A percentile compares a stretch with the other conserved stretches of the same genome.
phyloP scores from a whole-genome alignment of 2,888 invertebrate species.

The Melolontha melolontha region DNA sequence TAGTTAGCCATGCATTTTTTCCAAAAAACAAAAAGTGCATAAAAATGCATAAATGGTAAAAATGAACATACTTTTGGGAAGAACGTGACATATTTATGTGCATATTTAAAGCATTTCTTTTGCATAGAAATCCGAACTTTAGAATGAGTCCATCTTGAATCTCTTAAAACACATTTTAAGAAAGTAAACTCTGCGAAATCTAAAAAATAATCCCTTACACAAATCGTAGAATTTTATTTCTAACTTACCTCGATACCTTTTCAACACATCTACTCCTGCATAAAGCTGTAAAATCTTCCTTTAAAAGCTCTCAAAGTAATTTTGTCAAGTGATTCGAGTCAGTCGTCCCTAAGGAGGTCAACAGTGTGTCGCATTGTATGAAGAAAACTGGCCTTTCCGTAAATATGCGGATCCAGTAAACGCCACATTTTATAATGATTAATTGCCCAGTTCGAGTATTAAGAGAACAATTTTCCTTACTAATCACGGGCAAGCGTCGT shows the following conservation, averaged over 20 bases:
- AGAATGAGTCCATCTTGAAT: no score
- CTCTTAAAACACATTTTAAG: no score
- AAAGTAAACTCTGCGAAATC: no score
- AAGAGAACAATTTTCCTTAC: conserved; percentile 46
- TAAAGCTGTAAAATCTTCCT: conserved; percentile 27
- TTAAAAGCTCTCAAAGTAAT: conserved; percentile 11
- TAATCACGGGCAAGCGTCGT: conserved; percentile 47
- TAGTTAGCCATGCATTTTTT: no score
- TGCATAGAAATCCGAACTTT: no score
- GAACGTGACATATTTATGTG: no score
- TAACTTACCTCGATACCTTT: conserved; percentile 16
- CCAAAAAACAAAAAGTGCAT: no score
- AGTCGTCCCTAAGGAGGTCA: conserved; percentile 11
- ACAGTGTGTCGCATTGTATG: conserved; percentile 17
- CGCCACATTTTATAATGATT: conserved; percentile 36
- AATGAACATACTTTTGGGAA: no score
- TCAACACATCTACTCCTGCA: background rate
- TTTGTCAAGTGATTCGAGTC: conserved; percentile 20
- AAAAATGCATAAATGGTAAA: no score
- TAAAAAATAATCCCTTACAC: no score
- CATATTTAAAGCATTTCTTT: no score
- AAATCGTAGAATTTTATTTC: conserved; percentile 2
- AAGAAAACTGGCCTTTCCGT: conserved; percentile 6
- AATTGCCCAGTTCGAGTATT: conserved; percentile 29
- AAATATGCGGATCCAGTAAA: conserved; percentile 10